Base-by-base conservation (phyloP, 2,888 invertebrate species). In the Apantesis nais region DNA sequence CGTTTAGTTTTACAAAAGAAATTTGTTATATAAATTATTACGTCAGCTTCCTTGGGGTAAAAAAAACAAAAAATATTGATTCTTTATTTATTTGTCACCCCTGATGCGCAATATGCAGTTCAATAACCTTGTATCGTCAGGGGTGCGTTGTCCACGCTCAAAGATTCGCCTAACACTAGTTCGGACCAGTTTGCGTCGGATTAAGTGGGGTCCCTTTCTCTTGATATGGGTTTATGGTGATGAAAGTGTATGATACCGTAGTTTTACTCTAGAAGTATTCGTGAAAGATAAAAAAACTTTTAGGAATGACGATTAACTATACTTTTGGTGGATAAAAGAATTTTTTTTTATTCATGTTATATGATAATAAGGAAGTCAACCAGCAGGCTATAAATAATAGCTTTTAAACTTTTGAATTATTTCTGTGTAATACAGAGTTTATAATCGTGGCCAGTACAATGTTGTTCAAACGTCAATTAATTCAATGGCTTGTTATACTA, bases 91-190 rank as follows among this genome's bases (percentile, higher is more conserved):
- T 78, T 75, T 82, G 75, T 78, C 82, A 79, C 83, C 83, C 80
- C 72, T 74, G 74, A 74, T 76, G 77, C 79, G 73, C 78, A 67
- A 73, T 71, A 72, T 71, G 77, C 78, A 78, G 88, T 84, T 88
- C 88, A 85, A 82, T 71, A 83, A 85, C 87, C 88, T 80, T 77
- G 79, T 79, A 78, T 72, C 70, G 77, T 79, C 70, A 71, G 79
- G 85, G 88, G 86, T 78, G 84, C 65, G 77, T 71, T 81, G 85
- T 84, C 85, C 87, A 85, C 79, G 81, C 77, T 81, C 78, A 64
- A 82, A 84, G 84, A 85, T 85, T 80, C 72, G 73, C 71, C 75
- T 66, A 77, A 75, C 80, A 79, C 80, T 75, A 74, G 81, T 79
- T 78, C 55, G 66, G 77, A 79, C 85, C 74, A 77, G 82, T 80